A percentile compares a stretch with the other conserved stretches of the same genome.
These are phyloP conservation scores for Elephas maximus DNA, from an alignment of 2,113 vertebrate species.

Conservation along the genomic window DNA sequence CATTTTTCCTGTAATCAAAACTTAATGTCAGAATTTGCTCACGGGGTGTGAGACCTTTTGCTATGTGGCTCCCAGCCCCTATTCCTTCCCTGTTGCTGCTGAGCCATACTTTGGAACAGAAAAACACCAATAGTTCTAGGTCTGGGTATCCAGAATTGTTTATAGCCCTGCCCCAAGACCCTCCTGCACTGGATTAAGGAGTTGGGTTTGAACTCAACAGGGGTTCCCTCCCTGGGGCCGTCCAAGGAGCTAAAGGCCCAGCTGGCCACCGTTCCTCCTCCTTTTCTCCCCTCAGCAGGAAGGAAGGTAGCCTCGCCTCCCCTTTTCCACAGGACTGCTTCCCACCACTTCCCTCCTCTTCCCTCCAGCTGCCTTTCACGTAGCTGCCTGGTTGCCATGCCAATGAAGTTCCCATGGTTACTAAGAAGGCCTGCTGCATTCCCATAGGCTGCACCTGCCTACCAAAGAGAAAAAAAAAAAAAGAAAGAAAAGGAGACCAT, in stretches of 20 bases:
- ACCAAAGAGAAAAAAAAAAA: background rate
- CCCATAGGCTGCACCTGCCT: constrained; percentile 59
- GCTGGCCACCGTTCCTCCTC: background rate
- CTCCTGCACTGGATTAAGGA: background rate
- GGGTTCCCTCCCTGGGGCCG: background rate
- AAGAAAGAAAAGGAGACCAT: constrained; percentile 19
- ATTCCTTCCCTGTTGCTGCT: background rate
- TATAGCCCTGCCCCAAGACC: background rate
- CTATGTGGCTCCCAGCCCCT: background rate
- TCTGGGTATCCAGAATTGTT: background rate
- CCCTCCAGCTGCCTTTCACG: constrained; percentile 27
- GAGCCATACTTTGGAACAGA: background rate
- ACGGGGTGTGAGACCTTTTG: background rate
- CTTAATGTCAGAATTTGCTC: background rate
- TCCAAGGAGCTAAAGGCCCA: background rate
- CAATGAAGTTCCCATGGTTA: constrained; percentile 83
- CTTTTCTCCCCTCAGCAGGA: background rate
- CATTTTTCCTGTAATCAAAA: constrained; percentile 22
- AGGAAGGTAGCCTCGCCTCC: background rate
- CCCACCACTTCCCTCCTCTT: constrained; percentile 11
- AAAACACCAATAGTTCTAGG: background rate
- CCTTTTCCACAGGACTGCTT: constrained; percentile 4
- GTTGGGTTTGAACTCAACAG: background rate
- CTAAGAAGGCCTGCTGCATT: constrained; percentile 65
- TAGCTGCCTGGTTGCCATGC: constrained; percentile 79